Base-by-base conservation (phyloP, 2,888 invertebrate genomes). In the Lingula anatina region DNA sequence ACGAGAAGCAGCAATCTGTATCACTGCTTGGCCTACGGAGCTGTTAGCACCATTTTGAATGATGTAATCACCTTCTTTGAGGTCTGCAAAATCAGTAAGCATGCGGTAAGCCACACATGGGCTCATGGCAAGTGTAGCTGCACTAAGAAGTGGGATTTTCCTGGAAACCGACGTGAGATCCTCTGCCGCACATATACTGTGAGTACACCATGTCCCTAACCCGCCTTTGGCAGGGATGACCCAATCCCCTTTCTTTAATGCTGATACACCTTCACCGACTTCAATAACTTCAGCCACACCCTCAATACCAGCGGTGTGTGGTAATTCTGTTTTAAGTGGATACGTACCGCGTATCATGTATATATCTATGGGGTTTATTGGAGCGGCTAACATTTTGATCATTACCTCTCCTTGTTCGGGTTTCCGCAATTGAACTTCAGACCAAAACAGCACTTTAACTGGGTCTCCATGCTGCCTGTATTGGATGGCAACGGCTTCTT, bases 1-100 rank as follows among this genome's bases (percentile, higher is more conserved):
- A 60, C 74, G 66, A 18, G 67, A 60, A 46, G 63, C 64, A n/a
- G 76, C 90, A 15, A 97, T 78, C 77, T 97, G 97, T 71, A 96
- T 93, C 0, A 95, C 90, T 56, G 87, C 85, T 73, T 94, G 91
- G 0, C 97, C 99, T 54, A 91, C 91, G 1, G 90, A 89, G 62
- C 94, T 94, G 73, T 96, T 99, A 0, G 90, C 94, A 41, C 93
- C 96, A 79, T 97, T 99, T 80, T 99, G 97, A 62, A 97, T 87
- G 0, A 99, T 83, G n/a, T 86, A 85, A 73, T 95, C 90, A 1
- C 90, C 92, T 7, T 84, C 81, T 60, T 83, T 77, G 31, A 79
- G 57, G 2, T 61, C 45, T 4, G 83, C 85, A 77, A 91, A 99
- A 78, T 97, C 97, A 64, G 84, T 85, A 2, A 99, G 79, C 94